phyloP scores from a whole-genome alignment of 2,888 invertebrate genomes.

The Autographa pulchrina region DNA sequence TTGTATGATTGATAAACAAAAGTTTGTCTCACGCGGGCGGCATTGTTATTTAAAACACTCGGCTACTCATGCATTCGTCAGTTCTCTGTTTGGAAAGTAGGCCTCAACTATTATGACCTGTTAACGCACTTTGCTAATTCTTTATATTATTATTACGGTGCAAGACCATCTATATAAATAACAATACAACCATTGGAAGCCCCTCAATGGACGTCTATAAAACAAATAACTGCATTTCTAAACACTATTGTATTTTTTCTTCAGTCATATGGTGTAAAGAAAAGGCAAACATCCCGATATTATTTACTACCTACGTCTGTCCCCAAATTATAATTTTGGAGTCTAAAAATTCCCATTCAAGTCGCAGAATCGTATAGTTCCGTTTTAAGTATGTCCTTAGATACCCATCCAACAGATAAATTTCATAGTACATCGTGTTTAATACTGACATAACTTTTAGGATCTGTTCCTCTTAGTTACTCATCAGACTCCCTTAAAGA shows the following conservation, averaged over 20 bases:
- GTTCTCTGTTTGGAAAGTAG: too few relatives aligned
- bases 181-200: conserved; percentile 1
- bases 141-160: background rate
- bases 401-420: too few relatives aligned
- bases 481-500: background rate
- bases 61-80: too few relatives aligned
- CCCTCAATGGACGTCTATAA: background rate
- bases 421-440: too few relatives aligned
- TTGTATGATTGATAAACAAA: too few relatives aligned
- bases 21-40: too few relatives aligned
- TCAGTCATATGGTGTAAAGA: background rate
- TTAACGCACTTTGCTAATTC: background rate
- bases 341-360: background rate
- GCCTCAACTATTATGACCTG: background rate
- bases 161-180: background rate
- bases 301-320: too few relatives aligned
- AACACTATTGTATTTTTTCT: background rate
- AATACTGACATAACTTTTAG: too few relatives aligned
- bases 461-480: background rate
- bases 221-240: conserved; percentile 3
- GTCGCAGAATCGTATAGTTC: background rate
- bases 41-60: too few relatives aligned
- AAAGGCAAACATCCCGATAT: background rate
- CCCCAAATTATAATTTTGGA: background rate
- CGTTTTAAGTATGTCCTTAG: too few relatives aligned